Conservation (phyloP, 2,113 vertebrate species). For the Mus pahari region DNA sequence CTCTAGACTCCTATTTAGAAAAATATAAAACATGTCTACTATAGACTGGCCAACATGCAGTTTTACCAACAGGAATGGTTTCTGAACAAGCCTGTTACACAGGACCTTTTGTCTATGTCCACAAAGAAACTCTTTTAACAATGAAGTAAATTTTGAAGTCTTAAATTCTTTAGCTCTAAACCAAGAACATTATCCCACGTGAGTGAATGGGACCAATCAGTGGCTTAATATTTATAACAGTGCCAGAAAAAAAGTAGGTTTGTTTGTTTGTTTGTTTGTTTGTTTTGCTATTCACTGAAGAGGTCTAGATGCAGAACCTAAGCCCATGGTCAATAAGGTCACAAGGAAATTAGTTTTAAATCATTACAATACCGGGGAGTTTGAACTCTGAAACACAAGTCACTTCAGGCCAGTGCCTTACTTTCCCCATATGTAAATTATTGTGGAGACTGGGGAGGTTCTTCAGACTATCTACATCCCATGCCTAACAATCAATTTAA, state of each 20-base stretch:
- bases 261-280: neutral
- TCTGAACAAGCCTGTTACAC: neutral
- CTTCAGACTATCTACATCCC: neutral
- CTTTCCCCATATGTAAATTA: constrained; percentile 12
- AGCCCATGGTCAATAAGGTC: neutral
- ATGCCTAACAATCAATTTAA: neutral
- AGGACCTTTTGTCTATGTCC: neutral
- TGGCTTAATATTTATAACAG: neutral
- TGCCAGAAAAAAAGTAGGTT: neutral
- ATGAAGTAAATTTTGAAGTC: neutral
- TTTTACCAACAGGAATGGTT: neutral
- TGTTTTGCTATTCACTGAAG: neutral
- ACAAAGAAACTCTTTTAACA: neutral
- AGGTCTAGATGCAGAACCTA: neutral
- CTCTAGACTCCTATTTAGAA: neutral
- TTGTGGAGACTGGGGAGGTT: neutral
- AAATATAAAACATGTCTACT: neutral
- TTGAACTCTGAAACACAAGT: neutral
- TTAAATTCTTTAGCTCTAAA: neutral
- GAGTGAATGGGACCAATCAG: neutral
- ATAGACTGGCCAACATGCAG: neutral
- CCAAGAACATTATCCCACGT: neutral
- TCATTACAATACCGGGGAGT: neutral
- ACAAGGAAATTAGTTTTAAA: neutral
- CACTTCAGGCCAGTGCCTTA: neutral